Percentiles rank a stretch among this genome's conserved stretches.
phyloP scores from a whole-genome alignment of 2,797 vertebrate species.

The Gambelia wislizenii region DNA sequence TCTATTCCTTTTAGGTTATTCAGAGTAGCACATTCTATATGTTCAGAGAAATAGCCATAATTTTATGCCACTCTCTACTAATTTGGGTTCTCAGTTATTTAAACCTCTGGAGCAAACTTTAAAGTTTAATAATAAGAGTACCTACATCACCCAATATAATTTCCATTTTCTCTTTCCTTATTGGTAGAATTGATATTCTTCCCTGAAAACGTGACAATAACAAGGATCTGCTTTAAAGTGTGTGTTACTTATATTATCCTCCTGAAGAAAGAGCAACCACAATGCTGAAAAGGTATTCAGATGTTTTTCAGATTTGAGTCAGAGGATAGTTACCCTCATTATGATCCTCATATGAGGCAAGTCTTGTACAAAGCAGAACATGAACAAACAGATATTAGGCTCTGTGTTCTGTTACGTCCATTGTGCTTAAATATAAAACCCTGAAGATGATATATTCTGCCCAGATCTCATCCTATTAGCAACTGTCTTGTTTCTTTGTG shows the following conservation, averaged over 20 bases:
- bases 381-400: conserved; percentile 18
- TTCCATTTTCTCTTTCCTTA: background rate
- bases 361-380: conserved; percentile 19
- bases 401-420: conserved; percentile 3
- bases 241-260: background rate
- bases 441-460: background rate
- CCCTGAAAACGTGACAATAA: conserved; percentile 16
- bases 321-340: conserved; percentile 15
- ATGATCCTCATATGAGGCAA: background rate
- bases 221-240: conserved; percentile 23
- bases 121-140: conserved; percentile 56
- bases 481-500: background rate
- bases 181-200: background rate
- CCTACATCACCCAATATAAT: conserved; percentile 10
- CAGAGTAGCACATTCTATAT: conserved; percentile 53
- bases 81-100: conserved; percentile 71
- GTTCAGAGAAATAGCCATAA: conserved; percentile 62
- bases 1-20: conserved; percentile 60
- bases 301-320: conserved; percentile 4
- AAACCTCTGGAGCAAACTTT: conserved; percentile 58
- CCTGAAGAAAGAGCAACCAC: conserved; percentile 21
- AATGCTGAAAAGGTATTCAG: background rate
- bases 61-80: conserved; percentile 67
- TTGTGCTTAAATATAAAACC: conserved; percentile 23
- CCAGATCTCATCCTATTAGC: background rate